Conservation (phyloP, 1,140 invertebrate genomes). For the Drosophila mauritiana region DNA sequence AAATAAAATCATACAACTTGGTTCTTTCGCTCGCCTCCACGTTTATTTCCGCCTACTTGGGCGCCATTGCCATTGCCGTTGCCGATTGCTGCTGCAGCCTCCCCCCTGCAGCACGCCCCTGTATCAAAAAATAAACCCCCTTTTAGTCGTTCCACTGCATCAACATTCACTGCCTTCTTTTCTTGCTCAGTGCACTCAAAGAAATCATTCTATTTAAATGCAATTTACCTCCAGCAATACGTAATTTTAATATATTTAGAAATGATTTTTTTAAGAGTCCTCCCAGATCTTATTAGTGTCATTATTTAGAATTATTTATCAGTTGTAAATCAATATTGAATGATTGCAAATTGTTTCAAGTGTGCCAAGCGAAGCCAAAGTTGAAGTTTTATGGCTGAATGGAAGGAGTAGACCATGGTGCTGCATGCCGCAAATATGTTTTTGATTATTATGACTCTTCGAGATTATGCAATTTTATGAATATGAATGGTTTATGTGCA, state of each 20-base stretch:
- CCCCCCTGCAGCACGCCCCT: conserved; percentile 9
- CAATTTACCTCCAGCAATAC: too few relatives aligned
- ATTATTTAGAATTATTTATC: too few relatives aligned
- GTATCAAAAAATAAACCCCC: conserved; percentile 52
- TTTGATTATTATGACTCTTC: conserved; percentile 84
- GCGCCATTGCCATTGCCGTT: conserved; percentile 67
- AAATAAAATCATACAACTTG: conserved; percentile 78
- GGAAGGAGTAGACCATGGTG: conserved; percentile 36
- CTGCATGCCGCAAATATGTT: conserved; percentile 78
- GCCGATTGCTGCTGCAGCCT: conserved; percentile 69
- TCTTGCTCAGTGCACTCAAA: conserved; percentile 3
- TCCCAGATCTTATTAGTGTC: too few relatives aligned
- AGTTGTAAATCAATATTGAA: not conserved
- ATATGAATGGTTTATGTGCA: conserved; percentile 72
- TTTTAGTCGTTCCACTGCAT: conserved; percentile 29
- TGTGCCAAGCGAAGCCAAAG: conserved; percentile 54
- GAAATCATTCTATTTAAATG: not conserved
- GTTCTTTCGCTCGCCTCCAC: conserved; percentile 48
- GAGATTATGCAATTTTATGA: conserved; percentile 84
- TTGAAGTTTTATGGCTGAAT: conserved; percentile 72
- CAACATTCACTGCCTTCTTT: conserved; percentile 15
- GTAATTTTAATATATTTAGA: not conserved
- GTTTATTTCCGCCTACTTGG: conserved; percentile 80
- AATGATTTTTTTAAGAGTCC: too few relatives aligned
- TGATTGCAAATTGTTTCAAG: not conserved